Evolutionary conservation across 2,113 vertebrate species (phyloP), one percentile per base, ranked within the genome.

Genomic region (Rhinolophus sinicus): DNA sequence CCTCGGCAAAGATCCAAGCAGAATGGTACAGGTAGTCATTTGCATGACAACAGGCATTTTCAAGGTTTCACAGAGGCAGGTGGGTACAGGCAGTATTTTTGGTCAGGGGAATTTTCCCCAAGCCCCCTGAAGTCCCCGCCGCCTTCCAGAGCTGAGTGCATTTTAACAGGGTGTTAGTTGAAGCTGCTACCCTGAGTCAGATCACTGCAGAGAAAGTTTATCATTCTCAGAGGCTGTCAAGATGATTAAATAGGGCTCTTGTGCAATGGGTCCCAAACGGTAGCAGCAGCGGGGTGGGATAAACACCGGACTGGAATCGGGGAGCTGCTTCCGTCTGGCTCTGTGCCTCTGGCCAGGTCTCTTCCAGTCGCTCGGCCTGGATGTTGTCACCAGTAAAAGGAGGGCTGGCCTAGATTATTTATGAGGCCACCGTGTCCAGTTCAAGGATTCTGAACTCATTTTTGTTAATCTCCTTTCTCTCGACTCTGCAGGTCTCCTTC

Each of bases 191-290:
- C 60, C 80, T 62, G 70, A 76, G 94, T 76, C 81, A 67, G 82
- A 88, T 64, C 44, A 13, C 50, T 38, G 10, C 52, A 28, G 92
- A 94, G 92, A 70, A 90, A 52, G 78, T 76, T 82, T 44, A 44
- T 92, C 92, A 24, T 83, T n/a, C 52, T 62, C 44, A 11, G 78
- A 89, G 54, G 58, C 88, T 84, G 95, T 87, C 83, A 77, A 58
- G 69, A 89, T 82, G 92, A 97, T 82, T 90, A 81, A 94, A 67
- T 21, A 72, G 73, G 62, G 40, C 54, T 44, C 24, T 24, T 72
- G 81, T 50, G 26, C 72, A 67, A 28, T 52, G 58, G 77, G 56
- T 56, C 86, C 75, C 44, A 60, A 40, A 12, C 1, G 38, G 85
- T 40, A 73, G n/a, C 54, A 4, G 30, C 22, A 6, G 21, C 3